Conservation (phyloP, 2,113 vertebrate species). For the Corythornis cristatus region DNA sequence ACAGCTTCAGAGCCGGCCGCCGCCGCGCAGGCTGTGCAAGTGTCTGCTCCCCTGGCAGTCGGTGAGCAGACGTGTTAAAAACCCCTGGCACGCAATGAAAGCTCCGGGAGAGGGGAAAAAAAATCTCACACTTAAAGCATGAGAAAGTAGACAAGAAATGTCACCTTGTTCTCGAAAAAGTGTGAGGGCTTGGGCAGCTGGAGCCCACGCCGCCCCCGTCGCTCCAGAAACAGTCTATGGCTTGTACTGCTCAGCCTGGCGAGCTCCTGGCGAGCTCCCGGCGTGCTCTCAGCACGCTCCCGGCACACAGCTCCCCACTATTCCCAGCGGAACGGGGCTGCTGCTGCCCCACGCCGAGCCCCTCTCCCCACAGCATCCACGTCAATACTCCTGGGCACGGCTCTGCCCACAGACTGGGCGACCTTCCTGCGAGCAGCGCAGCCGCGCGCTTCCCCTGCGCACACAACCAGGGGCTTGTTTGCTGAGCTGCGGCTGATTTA, state of each 20-base stretch:
- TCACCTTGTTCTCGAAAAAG: slow-evolving; percentile 50
- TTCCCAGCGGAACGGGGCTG: neutral
- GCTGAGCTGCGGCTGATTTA: slow-evolving; percentile 2
- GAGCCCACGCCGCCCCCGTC: rapidly evolving
- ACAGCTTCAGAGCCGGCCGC: neutral
- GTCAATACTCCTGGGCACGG: neutral
- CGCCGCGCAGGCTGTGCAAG: neutral
- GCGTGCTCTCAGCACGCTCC: neutral
- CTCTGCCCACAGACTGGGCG: neutral
- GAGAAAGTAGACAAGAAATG: slow-evolving; percentile 55
- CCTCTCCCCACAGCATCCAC: neutral
- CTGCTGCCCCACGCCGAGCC: rapidly evolving
- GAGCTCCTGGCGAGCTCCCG: neutral
- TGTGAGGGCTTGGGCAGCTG: neutral
- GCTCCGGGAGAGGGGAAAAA: neutral
- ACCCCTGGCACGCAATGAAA: slow-evolving; percentile 62
- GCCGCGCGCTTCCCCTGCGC: neutral
- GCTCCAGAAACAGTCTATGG: neutral
- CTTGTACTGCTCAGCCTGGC: neutral
- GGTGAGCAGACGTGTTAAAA: slow-evolving; percentile 51
- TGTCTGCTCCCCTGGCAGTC: slow-evolving; percentile 34
- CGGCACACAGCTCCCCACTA: neutral
- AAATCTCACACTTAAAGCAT: slow-evolving; percentile 23
- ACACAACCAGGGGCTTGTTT: neutral
- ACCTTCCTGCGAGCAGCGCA: neutral